These are phyloP conservation scores for Epizoanthus stellaris DNA, from an alignment of 92 coral and sea anemone genomes.

Conservation along the genomic window DNA sequence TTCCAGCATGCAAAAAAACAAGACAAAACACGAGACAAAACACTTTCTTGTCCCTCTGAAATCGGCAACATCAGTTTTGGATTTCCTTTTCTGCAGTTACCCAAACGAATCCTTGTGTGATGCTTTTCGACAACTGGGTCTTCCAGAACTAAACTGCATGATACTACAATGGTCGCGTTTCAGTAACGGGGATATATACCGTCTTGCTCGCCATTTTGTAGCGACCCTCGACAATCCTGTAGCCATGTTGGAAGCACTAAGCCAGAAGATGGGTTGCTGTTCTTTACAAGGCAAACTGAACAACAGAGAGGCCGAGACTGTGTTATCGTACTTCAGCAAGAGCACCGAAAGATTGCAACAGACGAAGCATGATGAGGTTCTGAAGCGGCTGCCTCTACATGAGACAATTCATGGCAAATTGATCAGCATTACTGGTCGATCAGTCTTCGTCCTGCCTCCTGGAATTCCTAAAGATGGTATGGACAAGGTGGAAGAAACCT, in stretches of 20 bases:
- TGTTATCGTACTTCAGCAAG: conserved; percentile 41
- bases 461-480: conserved; percentile 58
- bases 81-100: background rate
- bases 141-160: conserved; percentile 37
- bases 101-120: background rate
- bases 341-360: conserved; percentile 3
- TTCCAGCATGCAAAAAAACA: no score
- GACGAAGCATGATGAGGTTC: background rate
- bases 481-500: conserved; percentile 15
- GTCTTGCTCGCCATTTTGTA: conserved; percentile 19
- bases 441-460: conserved; percentile 46
- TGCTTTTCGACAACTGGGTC: conserved; percentile 21
- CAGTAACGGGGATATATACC: no score
- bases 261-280: background rate
- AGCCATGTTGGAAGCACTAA: conserved; percentile 18
- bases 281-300: conserved; percentile 3
- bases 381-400: conserved; percentile 57
- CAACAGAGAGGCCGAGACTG: background rate
- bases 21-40: background rate
- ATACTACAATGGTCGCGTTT: conserved; percentile 1
- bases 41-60: conserved; percentile 61
- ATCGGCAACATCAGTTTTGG: conserved; percentile 40
- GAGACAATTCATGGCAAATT: conserved; percentile 42
- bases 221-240: conserved; percentile 39
- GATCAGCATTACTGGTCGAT: conserved; percentile 21